Conservation (phyloP, 2,888 invertebrate species). For the Macrosiphum euphorbiae region DNA sequence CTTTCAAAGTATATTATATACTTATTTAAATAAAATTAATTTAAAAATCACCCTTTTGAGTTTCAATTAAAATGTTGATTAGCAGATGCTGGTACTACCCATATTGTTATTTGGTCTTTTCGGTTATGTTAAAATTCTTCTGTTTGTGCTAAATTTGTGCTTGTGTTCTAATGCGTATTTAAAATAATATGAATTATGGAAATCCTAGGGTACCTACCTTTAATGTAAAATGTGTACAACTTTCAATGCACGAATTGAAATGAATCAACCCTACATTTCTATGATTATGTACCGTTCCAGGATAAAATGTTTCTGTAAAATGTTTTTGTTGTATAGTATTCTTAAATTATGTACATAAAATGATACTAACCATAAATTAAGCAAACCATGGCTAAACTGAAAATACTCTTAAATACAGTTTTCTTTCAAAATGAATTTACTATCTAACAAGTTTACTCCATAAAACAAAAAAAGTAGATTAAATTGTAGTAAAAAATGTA, state of each 20-base stretch:
- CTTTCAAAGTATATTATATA: background rate
- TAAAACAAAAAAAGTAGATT: background rate
- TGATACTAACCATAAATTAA: background rate
- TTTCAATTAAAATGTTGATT: background rate
- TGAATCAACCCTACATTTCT: background rate
- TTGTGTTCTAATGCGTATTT: background rate
- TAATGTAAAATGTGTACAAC: background rate
- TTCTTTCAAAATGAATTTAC: background rate
- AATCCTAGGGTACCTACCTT: background rate
- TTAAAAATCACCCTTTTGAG: background rate
- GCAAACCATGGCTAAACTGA: background rate
- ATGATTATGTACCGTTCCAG: background rate
- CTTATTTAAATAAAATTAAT: background rate
- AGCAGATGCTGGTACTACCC: background rate
- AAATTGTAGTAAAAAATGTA: background rate
- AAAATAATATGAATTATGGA: background rate
- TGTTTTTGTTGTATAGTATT: background rate
- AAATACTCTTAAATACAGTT: background rate
- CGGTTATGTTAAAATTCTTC: background rate
- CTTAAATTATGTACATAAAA: background rate
- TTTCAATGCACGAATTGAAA: background rate
- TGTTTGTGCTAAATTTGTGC: background rate
- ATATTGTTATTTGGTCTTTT: slow-evolving; percentile 3
- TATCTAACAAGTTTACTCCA: background rate
- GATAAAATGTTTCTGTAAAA: slow-evolving; percentile 13